Evolutionary conservation across 2,888 invertebrate species (phyloP), one percentile per base, ranked within the genome.

Genomic region (Rhogogaster chlorosoma): DNA sequence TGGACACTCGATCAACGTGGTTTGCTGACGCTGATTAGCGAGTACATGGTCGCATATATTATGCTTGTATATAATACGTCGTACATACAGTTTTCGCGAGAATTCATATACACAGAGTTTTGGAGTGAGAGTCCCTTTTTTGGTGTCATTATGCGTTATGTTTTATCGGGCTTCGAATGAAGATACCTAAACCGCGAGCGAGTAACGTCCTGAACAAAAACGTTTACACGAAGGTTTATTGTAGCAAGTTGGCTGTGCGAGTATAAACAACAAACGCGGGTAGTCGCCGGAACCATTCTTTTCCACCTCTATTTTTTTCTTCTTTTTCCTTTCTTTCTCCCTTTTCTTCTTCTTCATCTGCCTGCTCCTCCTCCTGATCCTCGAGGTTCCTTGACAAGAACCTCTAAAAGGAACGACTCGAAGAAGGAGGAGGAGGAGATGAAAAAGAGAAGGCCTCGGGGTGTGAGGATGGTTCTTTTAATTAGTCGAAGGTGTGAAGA

Each of bases 401-500:
- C 53, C 53, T 53, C n/a, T 57, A 57, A 85, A 86, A 85, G 73
- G 45, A 80, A 80, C 57, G 80, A 80, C 80, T 36, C 80, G 78
- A 84, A 73, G 57, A 45, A 53, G 70, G 77, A 42, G 70, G 64
- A 53, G 73, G 73, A 42, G 77, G 84, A 84, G 86, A 85, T 61
- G 86, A 87, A 87, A 87, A 86, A 85, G 85, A 53, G 85, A 83
- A 38, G 85, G 78, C 38, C 71, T 64, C 86, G 86, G 85, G 85
- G 84, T 84, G 84, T 83, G 88, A 86, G 89, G 89, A 89, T 88
- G 89, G 87, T 88, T 89, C 91, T 91, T 91, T 91, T 91, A 91
- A 91, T 91, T 91, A 91, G 91, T 89, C 89, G 87, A 88, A 91
- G 90, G 91, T 91, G 91, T 89, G 91, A 91, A 91, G 89, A 90